Conservation (phyloP, 2,888 invertebrate species). For the Melinaea menophilus region DNA sequence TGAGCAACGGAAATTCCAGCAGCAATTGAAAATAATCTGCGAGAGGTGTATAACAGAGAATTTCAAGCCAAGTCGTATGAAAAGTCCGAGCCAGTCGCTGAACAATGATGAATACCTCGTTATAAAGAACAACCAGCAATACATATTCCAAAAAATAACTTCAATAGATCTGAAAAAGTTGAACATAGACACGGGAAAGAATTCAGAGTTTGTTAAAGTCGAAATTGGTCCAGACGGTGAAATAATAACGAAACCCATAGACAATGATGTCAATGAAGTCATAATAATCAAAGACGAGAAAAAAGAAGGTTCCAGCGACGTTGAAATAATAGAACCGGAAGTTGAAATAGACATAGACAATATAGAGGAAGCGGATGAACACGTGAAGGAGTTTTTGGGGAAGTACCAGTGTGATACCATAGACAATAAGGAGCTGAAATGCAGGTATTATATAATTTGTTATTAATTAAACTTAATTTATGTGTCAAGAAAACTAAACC, state of each 20-base stretch:
- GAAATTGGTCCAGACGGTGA: slow-evolving; percentile 69
- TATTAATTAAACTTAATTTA: not conserved
- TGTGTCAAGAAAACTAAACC: too few species aligned
- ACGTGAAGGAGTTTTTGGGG: slow-evolving; percentile 66
- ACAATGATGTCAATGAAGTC: slow-evolving; percentile 46
- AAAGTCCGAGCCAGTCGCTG: slow-evolving; percentile 58
- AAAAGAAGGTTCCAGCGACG: slow-evolving; percentile 57
- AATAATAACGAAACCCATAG: slow-evolving; percentile 56
- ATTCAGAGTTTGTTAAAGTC: slow-evolving; percentile 59
- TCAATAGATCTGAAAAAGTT: slow-evolving; percentile 39
- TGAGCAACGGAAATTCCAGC: slow-evolving; percentile 56
- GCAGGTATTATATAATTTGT: slow-evolving; percentile 48
- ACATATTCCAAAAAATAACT: slow-evolving; percentile 62
- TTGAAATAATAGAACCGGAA: slow-evolving; percentile 61
- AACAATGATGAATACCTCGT: slow-evolving; percentile 65
- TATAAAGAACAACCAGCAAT: slow-evolving; percentile 69
- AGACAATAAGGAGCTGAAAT: slow-evolving; percentile 51
- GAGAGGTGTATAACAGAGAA: slow-evolving; percentile 58
- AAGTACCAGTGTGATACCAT: slow-evolving; percentile 51
- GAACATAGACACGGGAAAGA: not conserved
- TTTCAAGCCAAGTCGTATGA: slow-evolving; percentile 58
- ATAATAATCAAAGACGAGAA: slow-evolving; percentile 48
- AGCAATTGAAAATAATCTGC: slow-evolving; percentile 64
- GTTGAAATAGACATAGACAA: slow-evolving; percentile 64
- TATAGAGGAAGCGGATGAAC: slow-evolving; percentile 68